Evolutionary conservation across 2,797 vertebrate genomes (phyloP).

Genomic region (Enteromius afrohamiltoni): DNA sequence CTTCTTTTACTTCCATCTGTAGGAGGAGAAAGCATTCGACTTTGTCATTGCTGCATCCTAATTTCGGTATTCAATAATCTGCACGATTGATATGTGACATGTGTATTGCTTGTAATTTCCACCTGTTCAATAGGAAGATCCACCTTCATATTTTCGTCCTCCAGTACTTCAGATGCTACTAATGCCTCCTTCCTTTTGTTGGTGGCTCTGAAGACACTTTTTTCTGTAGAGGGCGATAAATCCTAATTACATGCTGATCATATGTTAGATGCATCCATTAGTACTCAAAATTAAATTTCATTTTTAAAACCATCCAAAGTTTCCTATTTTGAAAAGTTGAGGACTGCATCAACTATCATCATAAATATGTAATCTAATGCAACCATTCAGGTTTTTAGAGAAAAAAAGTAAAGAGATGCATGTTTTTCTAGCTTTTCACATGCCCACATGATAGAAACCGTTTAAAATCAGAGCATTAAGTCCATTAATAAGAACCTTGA

Average conservation of each 20-base stretch:
- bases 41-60: constrained; percentile 22
- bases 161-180: constrained; percentile 71
- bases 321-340: neutral
- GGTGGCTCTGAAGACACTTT: constrained; percentile 75
- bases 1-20: constrained; percentile 71
- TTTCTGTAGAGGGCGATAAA: constrained; percentile 78
- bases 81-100: constrained; percentile 56
- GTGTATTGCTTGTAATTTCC: neutral
- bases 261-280: neutral
- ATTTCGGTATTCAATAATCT: constrained; percentile 60
- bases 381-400: neutral
- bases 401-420: neutral
- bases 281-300: neutral
- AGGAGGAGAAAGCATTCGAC: constrained; percentile 52
- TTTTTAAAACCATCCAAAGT: neutral
- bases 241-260: constrained; percentile 76
- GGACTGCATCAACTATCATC: neutral
- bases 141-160: constrained; percentile 70
- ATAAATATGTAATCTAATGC: neutral
- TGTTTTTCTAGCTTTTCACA: neutral
- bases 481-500: constrained; percentile 4
- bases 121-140: constrained; percentile 77
- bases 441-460: neutral
- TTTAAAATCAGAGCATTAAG: neutral
- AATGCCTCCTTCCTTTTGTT: constrained; percentile 70